Base-by-base conservation (phyloP, 2,113 vertebrate species). In the Melanerpes formicivorus region DNA sequence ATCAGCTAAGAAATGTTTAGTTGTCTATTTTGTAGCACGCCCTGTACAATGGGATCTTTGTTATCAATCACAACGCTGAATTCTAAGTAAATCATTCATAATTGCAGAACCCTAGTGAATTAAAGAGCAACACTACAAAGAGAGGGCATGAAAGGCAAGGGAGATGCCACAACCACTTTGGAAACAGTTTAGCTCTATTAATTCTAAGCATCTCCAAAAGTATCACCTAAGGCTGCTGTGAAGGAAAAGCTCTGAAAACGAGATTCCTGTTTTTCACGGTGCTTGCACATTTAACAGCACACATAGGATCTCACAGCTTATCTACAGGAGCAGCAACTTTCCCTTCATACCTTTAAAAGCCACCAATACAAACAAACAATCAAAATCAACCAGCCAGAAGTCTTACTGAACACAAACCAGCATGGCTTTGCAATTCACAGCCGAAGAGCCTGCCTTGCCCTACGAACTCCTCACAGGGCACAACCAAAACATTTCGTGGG, bases 401-500 rank as follows among this genome's bases (percentile, higher is more conserved):
- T 19, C 17, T 23, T 62, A 74, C 6, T 30, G 30, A 73, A 62
- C 0, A 58, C 6, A 4, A 88, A 40, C 30, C 26, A 16, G 12
- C 52, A 67, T 18, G 55, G 15, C 11, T 59, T 80, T 80, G 14
- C 8, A 54, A 59, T 4, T 59, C 54, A 46, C 19, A 44, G 26
- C 2, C 9, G 11, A 88, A 50, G 8, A 67, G 4, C 6, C 37
- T 65, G 16, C 16, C 8, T 40, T 9, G 52, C 48, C 40, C 46
- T 50, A 26, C 21, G 66, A 72, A 65, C 5, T 48, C 22, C 26
- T 78, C 71, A 40, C 18, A 37, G 8, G 23, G 15, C 19, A 74
- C 5, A 13, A 87, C 3, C 44, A 37, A n/a, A 85, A 30, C 25
- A 48, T 6, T 69, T 26, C 2, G 3, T 6, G 4, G 0, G 2